These are phyloP conservation scores for Alaudala cheleensis DNA, from an alignment of 2,113 vertebrate genomes.

Conservation along the genomic window DNA sequence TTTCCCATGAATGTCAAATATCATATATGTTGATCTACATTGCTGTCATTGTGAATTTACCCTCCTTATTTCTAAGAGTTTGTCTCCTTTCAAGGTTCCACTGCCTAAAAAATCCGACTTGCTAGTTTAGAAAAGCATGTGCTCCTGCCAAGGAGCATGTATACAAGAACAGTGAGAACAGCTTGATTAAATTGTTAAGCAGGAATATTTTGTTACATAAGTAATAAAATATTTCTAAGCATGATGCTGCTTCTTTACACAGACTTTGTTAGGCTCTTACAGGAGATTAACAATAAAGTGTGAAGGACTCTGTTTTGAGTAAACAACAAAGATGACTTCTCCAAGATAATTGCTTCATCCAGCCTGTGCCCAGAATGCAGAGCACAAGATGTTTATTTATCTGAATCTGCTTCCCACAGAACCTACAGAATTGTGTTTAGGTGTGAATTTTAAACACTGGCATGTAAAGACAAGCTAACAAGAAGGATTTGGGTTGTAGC, in stretches of 20 bases:
- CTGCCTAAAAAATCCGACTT: background rate
- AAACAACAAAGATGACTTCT: background rate
- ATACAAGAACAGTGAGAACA: background rate
- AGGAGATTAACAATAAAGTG: background rate
- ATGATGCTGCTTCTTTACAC: background rate
- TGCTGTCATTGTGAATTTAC: background rate
- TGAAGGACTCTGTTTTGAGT: background rate
- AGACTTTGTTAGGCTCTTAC: background rate
- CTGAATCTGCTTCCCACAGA: background rate
- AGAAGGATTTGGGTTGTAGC: background rate
- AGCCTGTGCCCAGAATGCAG: background rate
- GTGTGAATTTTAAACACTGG: conserved; percentile 1
- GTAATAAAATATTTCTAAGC: background rate
- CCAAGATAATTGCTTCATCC: background rate
- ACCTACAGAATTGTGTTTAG: background rate
- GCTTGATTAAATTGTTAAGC: background rate
- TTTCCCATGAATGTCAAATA: background rate
- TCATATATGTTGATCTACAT: background rate
- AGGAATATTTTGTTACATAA: background rate
- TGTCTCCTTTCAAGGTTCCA: background rate
- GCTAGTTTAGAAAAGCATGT: background rate
- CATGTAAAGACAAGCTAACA: conserved; percentile 19
- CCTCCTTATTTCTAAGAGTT: background rate
- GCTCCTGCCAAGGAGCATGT: background rate
- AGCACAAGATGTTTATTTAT: background rate